phyloP scores from a whole-genome alignment of 2,797 vertebrate genomes.

The Xenentodon cancila region DNA sequence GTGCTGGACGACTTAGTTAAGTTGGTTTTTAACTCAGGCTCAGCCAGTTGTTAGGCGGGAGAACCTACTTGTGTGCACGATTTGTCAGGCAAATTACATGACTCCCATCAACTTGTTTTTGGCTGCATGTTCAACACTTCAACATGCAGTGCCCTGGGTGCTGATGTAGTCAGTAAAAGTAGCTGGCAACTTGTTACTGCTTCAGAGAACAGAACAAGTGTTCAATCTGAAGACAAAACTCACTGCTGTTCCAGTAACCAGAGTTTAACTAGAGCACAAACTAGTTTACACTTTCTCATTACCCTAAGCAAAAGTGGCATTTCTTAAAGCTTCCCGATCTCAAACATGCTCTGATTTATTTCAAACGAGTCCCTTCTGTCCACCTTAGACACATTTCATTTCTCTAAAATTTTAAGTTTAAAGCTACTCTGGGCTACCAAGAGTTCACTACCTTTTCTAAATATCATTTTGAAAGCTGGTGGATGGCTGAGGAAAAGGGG shows the following conservation, averaged over 20 bases:
- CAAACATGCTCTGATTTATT: slow-evolving; percentile 25
- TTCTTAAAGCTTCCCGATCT: slow-evolving; percentile 23
- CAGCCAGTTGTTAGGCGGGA: slow-evolving; percentile 42
- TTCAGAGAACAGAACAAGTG: background rate
- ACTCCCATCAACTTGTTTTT: slow-evolving; percentile 36
- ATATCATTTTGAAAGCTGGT: slow-evolving; percentile 40
- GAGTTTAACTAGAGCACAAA: slow-evolving; percentile 35
- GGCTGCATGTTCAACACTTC: slow-evolving; percentile 30
- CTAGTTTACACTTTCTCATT: slow-evolving; percentile 22
- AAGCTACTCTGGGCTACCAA: background rate
- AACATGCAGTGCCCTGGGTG: background rate
- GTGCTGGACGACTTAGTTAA: slow-evolving; percentile 55
- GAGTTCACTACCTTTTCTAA: slow-evolving; percentile 52
- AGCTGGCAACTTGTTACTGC: slow-evolving; percentile 15
- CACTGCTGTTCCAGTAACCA: slow-evolving; percentile 14
- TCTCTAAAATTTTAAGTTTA: background rate
- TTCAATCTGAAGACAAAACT: background rate
- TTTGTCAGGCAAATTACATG: slow-evolving; percentile 34
- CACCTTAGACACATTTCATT: background rate
- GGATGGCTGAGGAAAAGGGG: slow-evolving; percentile 23
- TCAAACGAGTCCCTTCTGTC: slow-evolving; percentile 6
- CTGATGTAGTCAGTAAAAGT: background rate
- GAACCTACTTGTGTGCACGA: slow-evolving; percentile 29
- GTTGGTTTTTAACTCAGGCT: slow-evolving; percentile 46
- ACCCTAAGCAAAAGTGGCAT: slow-evolving; percentile 19